These are phyloP conservation scores for Percopsis omiscomaycus DNA, from an alignment of 2,797 vertebrate genomes.

Conservation along the genomic window DNA sequence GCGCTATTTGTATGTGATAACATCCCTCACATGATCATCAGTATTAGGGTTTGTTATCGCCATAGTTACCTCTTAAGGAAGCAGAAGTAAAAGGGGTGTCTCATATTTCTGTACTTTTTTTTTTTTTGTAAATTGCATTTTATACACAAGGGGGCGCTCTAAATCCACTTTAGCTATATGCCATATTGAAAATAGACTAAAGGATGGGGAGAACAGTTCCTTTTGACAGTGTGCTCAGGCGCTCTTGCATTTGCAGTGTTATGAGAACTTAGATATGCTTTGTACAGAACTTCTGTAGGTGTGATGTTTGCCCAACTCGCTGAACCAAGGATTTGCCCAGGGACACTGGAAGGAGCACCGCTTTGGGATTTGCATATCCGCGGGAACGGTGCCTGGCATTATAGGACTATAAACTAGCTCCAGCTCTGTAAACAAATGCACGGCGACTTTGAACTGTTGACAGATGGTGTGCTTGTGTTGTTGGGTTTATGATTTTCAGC, in stretches of 20 bases:
- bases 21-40: slow-evolving; percentile 65
- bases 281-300: slow-evolving; percentile 65
- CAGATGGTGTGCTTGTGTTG: slow-evolving; percentile 42
- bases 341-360: slow-evolving; percentile 12
- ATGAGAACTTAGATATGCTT: slow-evolving; percentile 57
- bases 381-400: slow-evolving; percentile 10
- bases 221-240: slow-evolving; percentile 36
- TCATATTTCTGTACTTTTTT: slow-evolving; percentile 43
- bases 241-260: slow-evolving; percentile 68
- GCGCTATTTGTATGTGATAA: slow-evolving; percentile 39
- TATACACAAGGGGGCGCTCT: slow-evolving; percentile 68
- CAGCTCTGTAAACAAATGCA: slow-evolving; percentile 31
- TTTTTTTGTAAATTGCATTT: slow-evolving; percentile 64
- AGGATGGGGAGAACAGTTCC: slow-evolving; percentile 13
- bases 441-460: slow-evolving; percentile 43
- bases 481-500: slow-evolving; percentile 35
- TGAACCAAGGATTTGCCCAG: slow-evolving; percentile 19
- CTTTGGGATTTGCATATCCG: slow-evolving; percentile 33
- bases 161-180: slow-evolving; percentile 45
- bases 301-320: slow-evolving; percentile 48
- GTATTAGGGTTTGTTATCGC: slow-evolving; percentile 70
- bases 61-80: slow-evolving; percentile 64
- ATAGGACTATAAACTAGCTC: slow-evolving; percentile 21
- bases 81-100: slow-evolving; percentile 38
- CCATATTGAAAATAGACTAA: slow-evolving; percentile 40